phyloP scores from a whole-genome alignment of 2,113 vertebrate species.

The Piaya cayana region DNA sequence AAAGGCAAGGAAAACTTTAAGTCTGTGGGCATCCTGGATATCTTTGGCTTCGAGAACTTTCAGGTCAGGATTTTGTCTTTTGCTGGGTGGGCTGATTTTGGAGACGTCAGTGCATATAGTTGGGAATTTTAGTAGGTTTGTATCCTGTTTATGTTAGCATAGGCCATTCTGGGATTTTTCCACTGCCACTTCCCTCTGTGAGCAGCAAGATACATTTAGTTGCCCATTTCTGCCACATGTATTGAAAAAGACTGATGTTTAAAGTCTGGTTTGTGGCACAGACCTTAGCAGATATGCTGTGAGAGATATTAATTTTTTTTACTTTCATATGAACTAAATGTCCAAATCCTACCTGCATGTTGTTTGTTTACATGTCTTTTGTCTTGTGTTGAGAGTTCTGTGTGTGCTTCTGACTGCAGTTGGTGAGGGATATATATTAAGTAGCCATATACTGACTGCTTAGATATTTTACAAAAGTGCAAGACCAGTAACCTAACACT shows the following conservation, averaged over 20 bases:
- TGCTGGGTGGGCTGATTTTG: not conserved
- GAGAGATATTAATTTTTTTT: not conserved
- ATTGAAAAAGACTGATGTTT: not conserved
- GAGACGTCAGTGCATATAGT: not conserved
- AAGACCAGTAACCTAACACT: not conserved
- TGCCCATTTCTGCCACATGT: not conserved
- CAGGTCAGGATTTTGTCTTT: conserved; percentile 76
- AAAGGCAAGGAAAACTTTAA: conserved; percentile 93
- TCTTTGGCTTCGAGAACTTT: conserved; percentile 95
- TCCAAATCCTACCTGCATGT: not conserved
- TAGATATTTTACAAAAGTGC: not conserved
- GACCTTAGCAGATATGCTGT: not conserved
- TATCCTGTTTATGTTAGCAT: not conserved
- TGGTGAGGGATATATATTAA: not conserved
- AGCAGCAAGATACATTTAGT: not conserved
- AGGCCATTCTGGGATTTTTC: not conserved
- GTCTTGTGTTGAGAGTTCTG: not conserved
- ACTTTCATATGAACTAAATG: not conserved
- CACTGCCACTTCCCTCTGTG: not conserved
- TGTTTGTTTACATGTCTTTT: not conserved
- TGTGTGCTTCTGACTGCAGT: not conserved
- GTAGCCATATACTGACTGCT: not conserved
- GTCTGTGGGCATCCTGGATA: conserved; percentile 94
- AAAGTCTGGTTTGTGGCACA: not conserved
- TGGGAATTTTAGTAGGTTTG: not conserved